Percentiles rank a stretch among this genome's conserved stretches.
These are phyloP conservation scores for Tetramorium parvispinum DNA, from an alignment of 1,140 invertebrate species.

Conservation along the genomic window DNA sequence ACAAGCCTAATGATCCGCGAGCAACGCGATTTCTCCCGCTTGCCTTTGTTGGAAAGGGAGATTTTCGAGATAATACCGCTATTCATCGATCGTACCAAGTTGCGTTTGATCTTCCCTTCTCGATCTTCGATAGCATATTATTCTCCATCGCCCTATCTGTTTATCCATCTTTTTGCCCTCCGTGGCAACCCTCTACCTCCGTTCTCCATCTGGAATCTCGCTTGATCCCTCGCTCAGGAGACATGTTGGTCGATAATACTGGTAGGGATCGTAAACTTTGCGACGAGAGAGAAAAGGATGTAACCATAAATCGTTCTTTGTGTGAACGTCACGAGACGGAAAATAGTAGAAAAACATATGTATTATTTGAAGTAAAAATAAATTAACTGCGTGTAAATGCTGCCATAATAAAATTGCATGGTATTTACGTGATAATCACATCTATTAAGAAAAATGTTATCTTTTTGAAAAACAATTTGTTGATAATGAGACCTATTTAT, in stretches of 20 bases:
- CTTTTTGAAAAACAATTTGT: background rate
- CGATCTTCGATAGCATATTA: conserved; percentile 24
- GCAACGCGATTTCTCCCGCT: background rate
- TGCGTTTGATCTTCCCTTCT: conserved; percentile 30
- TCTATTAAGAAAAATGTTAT: conserved; percentile 9
- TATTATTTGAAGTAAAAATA: background rate
- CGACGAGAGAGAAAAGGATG: conserved; percentile 9
- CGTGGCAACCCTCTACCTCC: background rate
- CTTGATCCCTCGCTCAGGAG: conserved; percentile 7
- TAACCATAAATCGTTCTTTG: conserved; percentile 28
- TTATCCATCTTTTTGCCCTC: conserved; percentile 38
- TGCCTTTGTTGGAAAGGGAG: background rate
- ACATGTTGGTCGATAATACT: conserved; percentile 37
- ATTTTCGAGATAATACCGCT: conserved; percentile 48
- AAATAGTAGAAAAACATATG: conserved; percentile 1
- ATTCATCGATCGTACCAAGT: background rate
- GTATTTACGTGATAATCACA: background rate
- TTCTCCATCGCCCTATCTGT: conserved; percentile 1
- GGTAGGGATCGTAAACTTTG: conserved; percentile 1
- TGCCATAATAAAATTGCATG: background rate
- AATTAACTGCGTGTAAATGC: background rate
- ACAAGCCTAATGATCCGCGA: conserved; percentile 51
- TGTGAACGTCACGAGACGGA: background rate
- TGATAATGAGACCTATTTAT: background rate
- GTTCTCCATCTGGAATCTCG: background rate